These are phyloP conservation scores for Ceyx margarethae DNA, from an alignment of 2,113 vertebrate genomes.

Conservation along the genomic window DNA sequence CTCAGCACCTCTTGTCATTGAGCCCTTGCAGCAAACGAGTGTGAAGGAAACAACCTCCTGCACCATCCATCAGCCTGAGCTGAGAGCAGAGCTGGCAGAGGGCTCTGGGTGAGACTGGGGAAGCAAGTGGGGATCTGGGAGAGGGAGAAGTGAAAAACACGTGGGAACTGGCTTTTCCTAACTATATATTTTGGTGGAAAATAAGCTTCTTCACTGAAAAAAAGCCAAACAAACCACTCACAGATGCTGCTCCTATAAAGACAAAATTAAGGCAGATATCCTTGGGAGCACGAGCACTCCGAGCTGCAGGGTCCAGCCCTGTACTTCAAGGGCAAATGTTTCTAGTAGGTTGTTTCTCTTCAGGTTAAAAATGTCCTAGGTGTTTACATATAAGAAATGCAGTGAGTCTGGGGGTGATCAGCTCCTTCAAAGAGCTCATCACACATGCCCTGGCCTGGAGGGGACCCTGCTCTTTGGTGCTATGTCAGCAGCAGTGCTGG, in stretches of 20 bases:
- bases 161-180: background rate
- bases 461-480: background rate
- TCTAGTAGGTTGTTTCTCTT: background rate
- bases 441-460: background rate
- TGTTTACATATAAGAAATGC: background rate
- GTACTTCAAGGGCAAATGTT: background rate
- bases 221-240: no score
- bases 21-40: background rate
- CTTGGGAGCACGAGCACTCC: rapidly evolving
- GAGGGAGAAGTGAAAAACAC: background rate
- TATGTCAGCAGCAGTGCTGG: background rate
- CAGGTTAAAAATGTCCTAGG: background rate
- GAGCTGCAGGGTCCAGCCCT: background rate
- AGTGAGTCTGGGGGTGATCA: background rate
- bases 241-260: rapidly evolving
- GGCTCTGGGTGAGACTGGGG: background rate
- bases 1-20: background rate
- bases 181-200: background rate
- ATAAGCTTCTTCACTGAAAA: background rate
- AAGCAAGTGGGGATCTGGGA: background rate
- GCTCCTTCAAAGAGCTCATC: background rate
- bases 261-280: background rate
- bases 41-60: background rate
- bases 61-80: background rate
- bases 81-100: rapidly evolving